phyloP scores from a whole-genome alignment of 2,113 vertebrate species.

The Deroptyus accipitrinus region DNA sequence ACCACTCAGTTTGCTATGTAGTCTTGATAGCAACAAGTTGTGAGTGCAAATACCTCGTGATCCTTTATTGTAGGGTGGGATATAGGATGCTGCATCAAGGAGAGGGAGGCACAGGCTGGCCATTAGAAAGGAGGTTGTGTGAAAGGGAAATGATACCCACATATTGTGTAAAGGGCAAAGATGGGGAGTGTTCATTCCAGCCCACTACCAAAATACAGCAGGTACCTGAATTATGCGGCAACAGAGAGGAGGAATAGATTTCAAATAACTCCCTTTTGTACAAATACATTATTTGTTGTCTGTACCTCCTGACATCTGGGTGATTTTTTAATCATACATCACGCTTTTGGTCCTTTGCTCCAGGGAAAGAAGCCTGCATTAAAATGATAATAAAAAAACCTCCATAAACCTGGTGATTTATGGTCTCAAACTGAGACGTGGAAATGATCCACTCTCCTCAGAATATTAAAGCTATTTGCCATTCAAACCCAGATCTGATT shows the following conservation, averaged over 20 bases:
- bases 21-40: background rate
- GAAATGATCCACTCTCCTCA: background rate
- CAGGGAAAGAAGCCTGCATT: background rate
- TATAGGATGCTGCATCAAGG: background rate
- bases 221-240: background rate
- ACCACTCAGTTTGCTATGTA: background rate
- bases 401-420: slow-evolving; percentile 10
- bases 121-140: background rate
- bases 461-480: slow-evolving; percentile 20
- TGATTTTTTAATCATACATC: background rate
- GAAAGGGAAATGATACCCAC: background rate
- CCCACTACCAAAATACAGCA: background rate
- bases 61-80: background rate
- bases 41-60: background rate
- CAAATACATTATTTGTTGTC: background rate
- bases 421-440: background rate
- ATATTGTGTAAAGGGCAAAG: background rate
- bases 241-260: background rate
- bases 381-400: background rate
- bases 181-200: background rate
- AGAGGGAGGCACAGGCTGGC: background rate
- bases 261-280: background rate
- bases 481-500: background rate
- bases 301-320: background rate
- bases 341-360: background rate